Percentiles rank a stretch among this genome's conserved stretches.
These are phyloP conservation scores for Phymatocera aterrima DNA, from an alignment of 2,888 invertebrate genomes.

Conservation along the genomic window DNA sequence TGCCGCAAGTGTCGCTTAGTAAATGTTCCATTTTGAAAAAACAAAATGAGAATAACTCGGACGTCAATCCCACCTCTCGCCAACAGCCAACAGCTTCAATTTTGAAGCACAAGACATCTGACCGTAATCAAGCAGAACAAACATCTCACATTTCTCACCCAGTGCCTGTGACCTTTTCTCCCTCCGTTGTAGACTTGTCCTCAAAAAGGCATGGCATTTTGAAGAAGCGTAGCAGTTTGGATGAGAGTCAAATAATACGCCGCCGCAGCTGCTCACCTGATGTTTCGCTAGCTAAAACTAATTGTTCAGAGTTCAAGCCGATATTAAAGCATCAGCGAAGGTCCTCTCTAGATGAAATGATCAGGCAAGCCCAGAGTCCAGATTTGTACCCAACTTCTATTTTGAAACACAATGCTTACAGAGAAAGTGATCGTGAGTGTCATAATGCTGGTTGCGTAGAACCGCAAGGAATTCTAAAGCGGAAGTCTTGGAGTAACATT, in stretches of 20 bases:
- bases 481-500: slow-evolving; percentile 84
- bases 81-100: slow-evolving; percentile 77
- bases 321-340: slow-evolving; percentile 83
- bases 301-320: slow-evolving; percentile 79
- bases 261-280: slow-evolving; percentile 84
- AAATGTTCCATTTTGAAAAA: slow-evolving; percentile 61
- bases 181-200: slow-evolving; percentile 83
- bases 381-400: slow-evolving; percentile 82
- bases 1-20: slow-evolving; percentile 54
- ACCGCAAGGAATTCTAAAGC: slow-evolving; percentile 88
- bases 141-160: slow-evolving; percentile 68
- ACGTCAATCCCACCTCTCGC: slow-evolving; percentile 42
- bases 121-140: slow-evolving; percentile 73
- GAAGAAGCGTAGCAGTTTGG: slow-evolving; percentile 89
- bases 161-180: slow-evolving; percentile 89
- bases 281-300: slow-evolving; percentile 79
- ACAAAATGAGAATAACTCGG: slow-evolving; percentile 54
- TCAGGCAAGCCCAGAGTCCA: slow-evolving; percentile 80
- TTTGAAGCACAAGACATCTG: slow-evolving; percentile 77
- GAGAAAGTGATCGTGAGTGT: slow-evolving; percentile 79
- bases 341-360: slow-evolving; percentile 83
- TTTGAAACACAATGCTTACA: slow-evolving; percentile 82
- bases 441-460: slow-evolving; percentile 81
- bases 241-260: slow-evolving; percentile 85
- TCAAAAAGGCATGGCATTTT: slow-evolving; percentile 86